Conservation (phyloP, 1,140 invertebrate species). For the Bombus confusus region DNA sequence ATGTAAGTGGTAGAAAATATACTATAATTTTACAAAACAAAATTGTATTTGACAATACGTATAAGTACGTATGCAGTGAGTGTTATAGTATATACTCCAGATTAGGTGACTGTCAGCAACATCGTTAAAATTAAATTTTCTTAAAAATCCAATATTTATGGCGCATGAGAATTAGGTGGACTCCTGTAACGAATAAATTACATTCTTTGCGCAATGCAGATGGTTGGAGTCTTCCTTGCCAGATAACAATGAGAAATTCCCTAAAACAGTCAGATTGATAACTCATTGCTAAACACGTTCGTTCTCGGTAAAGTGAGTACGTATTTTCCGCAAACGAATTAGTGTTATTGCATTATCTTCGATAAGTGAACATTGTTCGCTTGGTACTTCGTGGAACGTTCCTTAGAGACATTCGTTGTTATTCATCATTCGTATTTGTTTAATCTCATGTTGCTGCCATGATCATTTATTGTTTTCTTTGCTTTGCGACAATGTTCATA, state of each 20-base stretch:
- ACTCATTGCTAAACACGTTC: conserved; percentile 20
- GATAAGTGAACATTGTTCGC: conserved; percentile 8
- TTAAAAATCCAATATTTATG: background rate
- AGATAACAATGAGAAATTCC: background rate
- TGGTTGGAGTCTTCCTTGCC: too few relatives aligned
- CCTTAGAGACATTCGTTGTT: background rate
- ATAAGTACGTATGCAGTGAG: too few relatives aligned
- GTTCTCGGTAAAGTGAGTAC: conserved; percentile 30
- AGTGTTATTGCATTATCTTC: conserved; percentile 14
- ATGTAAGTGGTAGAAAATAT: too few relatives aligned
- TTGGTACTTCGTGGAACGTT: background rate
- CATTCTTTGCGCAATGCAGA: too few relatives aligned
- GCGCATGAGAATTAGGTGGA: background rate
- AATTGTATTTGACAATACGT: too few relatives aligned
- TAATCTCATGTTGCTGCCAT: background rate
- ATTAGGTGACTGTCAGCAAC: too few relatives aligned
- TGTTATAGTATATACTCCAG: too few relatives aligned
- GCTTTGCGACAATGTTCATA: background rate
- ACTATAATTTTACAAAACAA: too few relatives aligned
- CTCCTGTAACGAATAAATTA: background rate
- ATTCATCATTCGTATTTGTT: background rate
- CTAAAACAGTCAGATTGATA: background rate
- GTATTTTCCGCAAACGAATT: conserved; percentile 29
- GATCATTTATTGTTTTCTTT: conserved; percentile 2
- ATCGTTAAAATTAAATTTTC: too few relatives aligned